Evolutionary conservation across 2,113 vertebrate genomes (phyloP).

Genomic region (Hipposideros armiger): DNA sequence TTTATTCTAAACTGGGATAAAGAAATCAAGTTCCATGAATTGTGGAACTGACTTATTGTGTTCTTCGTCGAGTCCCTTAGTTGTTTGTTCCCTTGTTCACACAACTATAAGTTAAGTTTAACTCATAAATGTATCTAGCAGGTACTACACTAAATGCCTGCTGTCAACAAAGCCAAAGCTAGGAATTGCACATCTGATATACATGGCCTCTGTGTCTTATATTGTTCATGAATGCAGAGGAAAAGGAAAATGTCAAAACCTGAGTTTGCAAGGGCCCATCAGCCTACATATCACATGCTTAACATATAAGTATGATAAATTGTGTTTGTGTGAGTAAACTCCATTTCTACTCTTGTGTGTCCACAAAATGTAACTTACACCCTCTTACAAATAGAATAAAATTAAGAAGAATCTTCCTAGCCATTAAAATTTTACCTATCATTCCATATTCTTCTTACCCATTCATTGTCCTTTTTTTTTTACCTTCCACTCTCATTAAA

Average conservation of each 20-base stretch:
- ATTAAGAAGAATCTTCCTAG: not conserved
- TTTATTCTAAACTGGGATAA: not conserved
- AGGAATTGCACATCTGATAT: not conserved
- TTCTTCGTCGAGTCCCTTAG: not conserved
- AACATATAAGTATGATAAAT: not conserved
- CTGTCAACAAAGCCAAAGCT: not conserved
- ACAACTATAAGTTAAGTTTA: conserved; percentile 19
- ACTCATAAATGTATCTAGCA: not conserved
- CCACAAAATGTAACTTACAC: not conserved
- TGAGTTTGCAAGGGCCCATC: not conserved
- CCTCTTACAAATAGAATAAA: not conserved
- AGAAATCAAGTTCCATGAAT: not conserved
- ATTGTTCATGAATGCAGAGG: not conserved
- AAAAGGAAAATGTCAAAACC: not conserved
- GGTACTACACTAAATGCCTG: not conserved
- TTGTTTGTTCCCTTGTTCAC: not conserved
- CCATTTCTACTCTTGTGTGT: not conserved
- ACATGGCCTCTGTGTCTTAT: not conserved
- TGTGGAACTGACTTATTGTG: not conserved
- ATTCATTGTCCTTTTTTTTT: not conserved
- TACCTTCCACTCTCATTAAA: not conserved
- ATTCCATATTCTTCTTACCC: not conserved
- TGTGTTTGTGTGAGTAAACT: not conserved
- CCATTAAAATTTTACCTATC: not conserved
- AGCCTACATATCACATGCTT: not conserved